Base-by-base conservation (phyloP, 1,140 invertebrate genomes). In the Pristionchus pacificus region DNA sequence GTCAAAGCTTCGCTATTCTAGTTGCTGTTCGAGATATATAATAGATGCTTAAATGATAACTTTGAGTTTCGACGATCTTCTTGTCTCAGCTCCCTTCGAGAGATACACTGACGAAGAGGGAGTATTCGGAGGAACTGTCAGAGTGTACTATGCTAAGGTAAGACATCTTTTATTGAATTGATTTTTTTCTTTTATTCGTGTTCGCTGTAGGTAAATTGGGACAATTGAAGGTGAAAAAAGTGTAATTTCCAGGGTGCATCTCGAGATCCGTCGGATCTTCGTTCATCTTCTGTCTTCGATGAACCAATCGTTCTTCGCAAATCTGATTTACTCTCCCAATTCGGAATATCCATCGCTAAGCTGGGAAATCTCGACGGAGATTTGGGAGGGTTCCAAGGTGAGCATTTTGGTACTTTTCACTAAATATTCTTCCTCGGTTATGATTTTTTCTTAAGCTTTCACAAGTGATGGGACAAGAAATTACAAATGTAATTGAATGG, bases 301-400 rank as follows among this genome's bases (percentile, higher is more conserved):
- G 64, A 70, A 13, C 80, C 80, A 0, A 66, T 80, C 38, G 61
- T 83, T 13, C 38, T 82, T 1, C 70, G 79, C 19, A 72, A 61
- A 19, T 30, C 63, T 27, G 72, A 70, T 19, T 62, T 49, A 29
- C 55, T 68, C 61, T 80, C 81, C 3, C 79, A 83, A 66, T 82
- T 82, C 60, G 80, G 80, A 2, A 90, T 93, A 75, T 88, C 93
- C 0, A 86, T 97, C 70, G 88, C 92, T 1, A 91, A 90, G 80
- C 85, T 93, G 28, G 92, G 92, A 33, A 93, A 97, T 84, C 86
- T 97, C 10, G 95, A 97, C 83, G 91, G 91, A 84, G 93, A 96
- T 84, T 90, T 90, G 0, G 93, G 89, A 32, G 63, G 62, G 32
- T 61, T 57, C 31, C 76, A 79, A 66, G 72, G 71, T 74, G 68